Conservation (phyloP, 2,888 invertebrate genomes). For the Patella depressa region DNA sequence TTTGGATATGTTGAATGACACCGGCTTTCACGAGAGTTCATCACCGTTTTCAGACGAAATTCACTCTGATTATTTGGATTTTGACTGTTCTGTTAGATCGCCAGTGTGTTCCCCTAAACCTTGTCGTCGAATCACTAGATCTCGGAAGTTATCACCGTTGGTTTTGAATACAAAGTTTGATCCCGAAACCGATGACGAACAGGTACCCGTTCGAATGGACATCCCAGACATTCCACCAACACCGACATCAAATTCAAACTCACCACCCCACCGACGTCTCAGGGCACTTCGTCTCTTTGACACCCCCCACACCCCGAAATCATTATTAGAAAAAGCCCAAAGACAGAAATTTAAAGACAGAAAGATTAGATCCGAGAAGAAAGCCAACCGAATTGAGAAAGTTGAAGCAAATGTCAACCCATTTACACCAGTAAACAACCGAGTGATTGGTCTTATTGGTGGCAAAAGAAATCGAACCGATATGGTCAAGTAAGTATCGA, state of each 20-base stretch:
- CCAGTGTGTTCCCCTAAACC: slow-evolving; percentile 46
- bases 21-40: slow-evolving; percentile 43
- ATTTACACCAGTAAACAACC: slow-evolving; percentile 73
- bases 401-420: slow-evolving; percentile 82
- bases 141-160: slow-evolving; percentile 42
- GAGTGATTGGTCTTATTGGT: slow-evolving; percentile 75
- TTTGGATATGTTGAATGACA: slow-evolving; percentile 44
- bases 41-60: slow-evolving; percentile 46
- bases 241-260: slow-evolving; percentile 34
- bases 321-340: slow-evolving; percentile 79
- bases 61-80: slow-evolving; percentile 50
- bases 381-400: slow-evolving; percentile 30
- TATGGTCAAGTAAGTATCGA: slow-evolving; percentile 48
- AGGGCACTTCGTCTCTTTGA: slow-evolving; percentile 81
- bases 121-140: slow-evolving; percentile 39
- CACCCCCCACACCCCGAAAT: slow-evolving; percentile 89
- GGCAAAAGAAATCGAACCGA: slow-evolving; percentile 80
- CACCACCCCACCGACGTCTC: slow-evolving; percentile 73
- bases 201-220: slow-evolving; percentile 26
- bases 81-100: slow-evolving; percentile 51
- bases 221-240: slow-evolving; percentile 35
- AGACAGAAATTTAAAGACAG: slow-evolving; percentile 32
- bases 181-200: slow-evolving; percentile 42
- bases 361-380: slow-evolving; percentile 13
- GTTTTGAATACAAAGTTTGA: slow-evolving; percentile 42